These are phyloP conservation scores for Diglossa brunneiventris DNA, from an alignment of 2,113 vertebrate species.

Conservation along the genomic window DNA sequence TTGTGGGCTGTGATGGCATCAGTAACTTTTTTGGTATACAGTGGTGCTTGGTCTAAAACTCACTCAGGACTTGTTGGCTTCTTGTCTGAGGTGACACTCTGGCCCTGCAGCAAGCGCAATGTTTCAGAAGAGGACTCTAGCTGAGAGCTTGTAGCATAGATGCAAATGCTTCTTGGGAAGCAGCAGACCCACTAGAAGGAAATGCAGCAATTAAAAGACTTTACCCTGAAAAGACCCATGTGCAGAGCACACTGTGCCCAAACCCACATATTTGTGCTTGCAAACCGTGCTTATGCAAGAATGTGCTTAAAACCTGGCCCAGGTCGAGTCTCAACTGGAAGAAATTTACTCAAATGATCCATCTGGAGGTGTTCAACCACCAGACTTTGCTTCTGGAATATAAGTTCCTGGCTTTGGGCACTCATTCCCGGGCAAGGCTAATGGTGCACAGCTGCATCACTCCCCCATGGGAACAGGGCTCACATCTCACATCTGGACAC, in stretches of 20 bases:
- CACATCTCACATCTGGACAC: constrained; percentile 27
- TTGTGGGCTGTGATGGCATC: not conserved
- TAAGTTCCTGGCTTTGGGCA: constrained; percentile 25
- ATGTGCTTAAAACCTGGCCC: constrained; percentile 14
- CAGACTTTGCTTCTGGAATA: constrained; percentile 9
- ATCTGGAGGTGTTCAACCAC: constrained; percentile 48
- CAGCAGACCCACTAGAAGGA: not conserved
- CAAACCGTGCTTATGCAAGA: constrained; percentile 22
- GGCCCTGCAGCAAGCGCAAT: not conserved
- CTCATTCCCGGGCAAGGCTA: not conserved
- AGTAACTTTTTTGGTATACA: not conserved
- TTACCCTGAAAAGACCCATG: constrained; percentile 9
- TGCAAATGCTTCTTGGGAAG: not conserved
- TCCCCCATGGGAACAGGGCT: not conserved
- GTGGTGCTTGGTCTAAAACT: not conserved
- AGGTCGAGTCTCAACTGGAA: constrained; percentile 40
- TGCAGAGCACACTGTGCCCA: not conserved
- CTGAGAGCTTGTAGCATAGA: not conserved
- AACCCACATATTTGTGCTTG: not conserved
- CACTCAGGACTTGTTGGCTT: not conserved
- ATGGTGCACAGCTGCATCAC: constrained; percentile 30
- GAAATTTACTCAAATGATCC: constrained; percentile 22
- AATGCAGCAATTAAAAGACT: not conserved
- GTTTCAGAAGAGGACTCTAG: not conserved
- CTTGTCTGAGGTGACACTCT: not conserved